These are phyloP conservation scores for Ophion ventricosus DNA, from an alignment of 2,888 invertebrate species.

Conservation along the genomic window DNA sequence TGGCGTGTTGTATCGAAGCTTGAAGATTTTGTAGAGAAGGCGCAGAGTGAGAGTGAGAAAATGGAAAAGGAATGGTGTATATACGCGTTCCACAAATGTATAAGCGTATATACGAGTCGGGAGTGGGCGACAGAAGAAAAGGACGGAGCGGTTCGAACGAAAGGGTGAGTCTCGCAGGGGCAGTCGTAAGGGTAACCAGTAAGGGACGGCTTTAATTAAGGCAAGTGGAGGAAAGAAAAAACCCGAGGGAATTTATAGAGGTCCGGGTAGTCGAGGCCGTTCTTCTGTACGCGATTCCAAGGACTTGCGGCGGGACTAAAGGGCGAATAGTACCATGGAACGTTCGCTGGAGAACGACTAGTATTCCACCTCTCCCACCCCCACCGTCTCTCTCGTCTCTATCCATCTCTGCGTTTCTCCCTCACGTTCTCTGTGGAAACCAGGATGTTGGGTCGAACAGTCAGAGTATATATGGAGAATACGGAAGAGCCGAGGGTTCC, in stretches of 20 bases:
- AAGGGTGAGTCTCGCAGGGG: conserved; percentile 72
- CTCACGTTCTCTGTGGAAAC: conserved; percentile 33
- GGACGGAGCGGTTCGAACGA: conserved; percentile 55
- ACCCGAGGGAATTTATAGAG: conserved; percentile 82
- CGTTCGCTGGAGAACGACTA: conserved; percentile 48
- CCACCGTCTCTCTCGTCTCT: conserved; percentile 25
- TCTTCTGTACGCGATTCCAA: conserved; percentile 49
- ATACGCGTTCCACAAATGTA: conserved; percentile 28
- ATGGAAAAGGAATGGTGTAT: conserved; percentile 9
- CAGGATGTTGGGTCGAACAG: conserved; percentile 60
- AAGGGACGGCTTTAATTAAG: conserved; percentile 82
- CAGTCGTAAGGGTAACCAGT: conserved; percentile 73
- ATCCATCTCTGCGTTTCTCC: conserved; percentile 24
- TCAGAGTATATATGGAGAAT: conserved; percentile 62
- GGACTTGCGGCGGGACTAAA: conserved; percentile 62
- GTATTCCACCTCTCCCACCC: background rate
- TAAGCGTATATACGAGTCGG: conserved; percentile 7
- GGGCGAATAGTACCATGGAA: conserved; percentile 56
- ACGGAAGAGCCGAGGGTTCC: conserved; percentile 69
- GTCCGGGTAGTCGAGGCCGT: conserved; percentile 69
- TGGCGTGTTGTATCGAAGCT: background rate
- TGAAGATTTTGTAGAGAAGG: conserved; percentile 25
- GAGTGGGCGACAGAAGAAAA: conserved; percentile 53
- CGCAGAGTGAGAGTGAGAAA: conserved; percentile 23
- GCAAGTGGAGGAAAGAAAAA: conserved; percentile 83